Percentiles rank a stretch among this genome's conserved stretches.
Evolutionary conservation across 2,797 vertebrate genomes (phyloP).

Genomic region (Leuciscus waleckii): DNA sequence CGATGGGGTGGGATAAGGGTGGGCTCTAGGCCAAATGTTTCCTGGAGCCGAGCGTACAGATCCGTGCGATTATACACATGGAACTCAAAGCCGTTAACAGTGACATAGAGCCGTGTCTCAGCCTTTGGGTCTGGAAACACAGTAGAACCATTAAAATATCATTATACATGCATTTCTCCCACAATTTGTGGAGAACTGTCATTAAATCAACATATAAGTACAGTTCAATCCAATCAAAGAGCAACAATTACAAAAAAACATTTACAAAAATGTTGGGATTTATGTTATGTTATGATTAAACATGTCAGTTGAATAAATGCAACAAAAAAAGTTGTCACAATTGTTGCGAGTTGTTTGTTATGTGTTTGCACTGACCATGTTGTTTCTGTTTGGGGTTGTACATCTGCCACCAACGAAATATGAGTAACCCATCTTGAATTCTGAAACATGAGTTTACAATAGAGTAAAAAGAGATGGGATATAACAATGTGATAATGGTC

Average conservation of each 20-base stretch:
- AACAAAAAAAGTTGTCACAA: not conserved
- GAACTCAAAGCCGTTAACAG: slow-evolving; percentile 97
- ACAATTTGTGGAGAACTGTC: not conserved
- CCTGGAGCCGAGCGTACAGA: slow-evolving; percentile 92
- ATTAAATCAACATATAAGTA: not conserved
- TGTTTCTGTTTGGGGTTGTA: slow-evolving; percentile 99
- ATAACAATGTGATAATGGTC: not conserved
- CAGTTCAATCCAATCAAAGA: not conserved
- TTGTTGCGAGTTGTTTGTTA: not conserved
- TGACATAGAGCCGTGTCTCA: slow-evolving; percentile 95
- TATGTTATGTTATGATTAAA: not conserved
- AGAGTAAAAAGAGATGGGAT: not conserved
- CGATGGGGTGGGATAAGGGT: slow-evolving; percentile 87
- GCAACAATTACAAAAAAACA: not conserved
- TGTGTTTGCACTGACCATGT: slow-evolving; percentile 83
- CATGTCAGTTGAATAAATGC: not conserved
- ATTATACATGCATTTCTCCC: not conserved
- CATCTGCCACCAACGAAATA: slow-evolving; percentile 99
- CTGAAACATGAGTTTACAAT: slow-evolving; percentile 69
- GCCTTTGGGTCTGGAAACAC: slow-evolving; percentile 90
- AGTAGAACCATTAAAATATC: not conserved
- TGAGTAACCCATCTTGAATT: slow-evolving; percentile 98
- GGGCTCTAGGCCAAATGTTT: slow-evolving; percentile 95
- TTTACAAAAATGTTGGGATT: not conserved
- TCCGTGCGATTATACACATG: slow-evolving; percentile 97